These are phyloP conservation scores for Galeopterus variegatus DNA, from an alignment of 2,113 vertebrate genomes.

Conservation along the genomic window DNA sequence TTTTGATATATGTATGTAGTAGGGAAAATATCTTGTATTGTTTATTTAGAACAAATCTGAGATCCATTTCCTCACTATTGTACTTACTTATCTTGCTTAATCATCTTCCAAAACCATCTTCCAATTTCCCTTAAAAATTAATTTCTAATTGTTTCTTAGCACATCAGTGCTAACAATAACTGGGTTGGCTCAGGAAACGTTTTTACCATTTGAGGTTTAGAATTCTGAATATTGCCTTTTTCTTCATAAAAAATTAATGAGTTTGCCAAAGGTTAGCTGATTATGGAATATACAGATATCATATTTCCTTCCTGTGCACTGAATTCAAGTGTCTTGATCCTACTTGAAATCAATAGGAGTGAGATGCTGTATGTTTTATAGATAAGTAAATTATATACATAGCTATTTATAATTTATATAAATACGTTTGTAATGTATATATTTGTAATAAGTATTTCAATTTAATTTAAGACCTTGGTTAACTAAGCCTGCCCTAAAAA, in stretches of 20 bases:
- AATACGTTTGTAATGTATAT: slow-evolving; percentile 42
- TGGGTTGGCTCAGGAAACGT: slow-evolving; percentile 83
- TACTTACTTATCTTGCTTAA: slow-evolving; percentile 79
- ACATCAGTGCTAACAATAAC: slow-evolving; percentile 79
- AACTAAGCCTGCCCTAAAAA: slow-evolving; percentile 60
- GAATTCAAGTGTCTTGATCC: slow-evolving; percentile 81
- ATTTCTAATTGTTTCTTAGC: slow-evolving; percentile 82
- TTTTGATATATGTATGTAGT: not conserved
- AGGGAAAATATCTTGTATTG: slow-evolving; percentile 25
- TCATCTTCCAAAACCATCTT: slow-evolving; percentile 67
- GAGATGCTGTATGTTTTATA: slow-evolving; percentile 62
- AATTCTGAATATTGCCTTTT: slow-evolving; percentile 83
- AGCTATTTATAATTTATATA: slow-evolving; percentile 60
- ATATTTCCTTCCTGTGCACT: slow-evolving; percentile 82
- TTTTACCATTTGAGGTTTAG: slow-evolving; percentile 81
- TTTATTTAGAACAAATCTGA: slow-evolving; percentile 76
- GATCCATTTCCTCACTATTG: slow-evolving; percentile 76
- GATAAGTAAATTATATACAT: slow-evolving; percentile 39
- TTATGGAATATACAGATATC: slow-evolving; percentile 80
- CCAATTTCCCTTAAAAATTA: slow-evolving; percentile 83
- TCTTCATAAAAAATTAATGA: slow-evolving; percentile 87
- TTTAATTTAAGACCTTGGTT: slow-evolving; percentile 59
- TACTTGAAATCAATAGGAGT: slow-evolving; percentile 83
- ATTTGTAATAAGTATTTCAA: slow-evolving; percentile 49
- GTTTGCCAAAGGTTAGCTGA: slow-evolving; percentile 83